Evolutionary conservation across 2,113 vertebrate genomes (phyloP).

Genomic region (Lathamus discolor): DNA sequence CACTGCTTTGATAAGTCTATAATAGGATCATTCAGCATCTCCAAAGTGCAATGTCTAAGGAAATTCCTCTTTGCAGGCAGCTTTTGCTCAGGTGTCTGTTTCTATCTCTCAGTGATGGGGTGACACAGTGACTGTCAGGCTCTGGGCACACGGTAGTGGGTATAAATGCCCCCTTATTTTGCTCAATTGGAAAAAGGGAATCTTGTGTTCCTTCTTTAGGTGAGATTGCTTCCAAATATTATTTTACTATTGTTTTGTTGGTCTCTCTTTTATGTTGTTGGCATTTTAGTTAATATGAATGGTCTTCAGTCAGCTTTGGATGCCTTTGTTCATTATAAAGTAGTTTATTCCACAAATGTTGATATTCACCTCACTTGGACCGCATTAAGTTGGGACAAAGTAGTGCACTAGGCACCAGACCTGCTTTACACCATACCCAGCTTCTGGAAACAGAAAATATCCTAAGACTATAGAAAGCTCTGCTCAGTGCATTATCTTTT

Average conservation of each 20-base stretch:
- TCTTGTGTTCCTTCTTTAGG: not conserved
- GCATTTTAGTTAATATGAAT: not conserved
- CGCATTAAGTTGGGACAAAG: not conserved
- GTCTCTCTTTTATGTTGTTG: not conserved
- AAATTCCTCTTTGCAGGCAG: not conserved
- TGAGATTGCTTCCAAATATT: not conserved
- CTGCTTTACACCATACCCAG: not conserved
- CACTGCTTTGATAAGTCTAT: conserved; percentile 74
- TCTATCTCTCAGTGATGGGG: not conserved
- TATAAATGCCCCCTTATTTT: not conserved
- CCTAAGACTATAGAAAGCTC: not conserved
- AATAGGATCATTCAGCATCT: conserved; percentile 69
- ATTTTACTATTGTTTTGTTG: not conserved
- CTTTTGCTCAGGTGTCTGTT: not conserved
- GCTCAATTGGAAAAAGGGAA: not conserved
- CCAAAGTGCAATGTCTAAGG: conserved; percentile 1
- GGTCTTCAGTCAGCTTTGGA: not conserved
- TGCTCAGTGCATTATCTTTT: not conserved
- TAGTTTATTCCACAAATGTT: not conserved
- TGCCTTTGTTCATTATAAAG: not conserved
- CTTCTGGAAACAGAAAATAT: not conserved
- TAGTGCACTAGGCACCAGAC: not conserved
- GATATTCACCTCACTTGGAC: not conserved
- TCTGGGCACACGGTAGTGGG: accelerated
- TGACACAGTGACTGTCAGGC: accelerated